phyloP scores from a whole-genome alignment of 2,113 vertebrate genomes.

The Eublepharis macularius region DNA sequence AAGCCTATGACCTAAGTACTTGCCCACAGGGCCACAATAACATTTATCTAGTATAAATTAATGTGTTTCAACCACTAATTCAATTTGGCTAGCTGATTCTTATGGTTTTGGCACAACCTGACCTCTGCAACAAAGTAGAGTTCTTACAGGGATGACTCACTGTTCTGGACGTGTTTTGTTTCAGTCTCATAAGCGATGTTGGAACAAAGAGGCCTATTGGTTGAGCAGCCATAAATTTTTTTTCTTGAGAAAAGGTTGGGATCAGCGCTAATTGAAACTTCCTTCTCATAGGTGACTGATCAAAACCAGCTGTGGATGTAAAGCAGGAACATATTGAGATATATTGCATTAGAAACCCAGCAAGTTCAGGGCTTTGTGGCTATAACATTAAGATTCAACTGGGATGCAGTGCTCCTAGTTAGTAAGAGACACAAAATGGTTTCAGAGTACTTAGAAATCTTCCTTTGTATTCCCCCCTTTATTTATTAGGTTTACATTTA shows the following conservation, averaged over 20 bases:
- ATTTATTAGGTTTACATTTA: background rate
- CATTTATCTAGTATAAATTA: conserved; percentile 82
- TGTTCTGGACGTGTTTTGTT: conserved; percentile 45
- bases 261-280: conserved; percentile 77
- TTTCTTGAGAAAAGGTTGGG: conserved; percentile 61
- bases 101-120: conserved; percentile 71
- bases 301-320: conserved; percentile 73
- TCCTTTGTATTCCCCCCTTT: background rate
- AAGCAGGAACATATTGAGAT: conserved; percentile 65
- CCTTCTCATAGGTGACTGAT: conserved; percentile 74
- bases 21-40: conserved; percentile 78
- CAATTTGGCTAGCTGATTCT: conserved; percentile 73
- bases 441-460: background rate
- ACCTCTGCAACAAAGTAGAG: conserved; percentile 63
- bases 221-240: conserved; percentile 64
- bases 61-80: conserved; percentile 76
- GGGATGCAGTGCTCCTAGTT: conserved; percentile 33
- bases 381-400: conserved; percentile 16
- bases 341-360: conserved; percentile 55
- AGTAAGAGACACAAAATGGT: conserved; percentile 19
- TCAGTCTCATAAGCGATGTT: conserved; percentile 31
- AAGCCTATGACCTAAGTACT: conserved; percentile 73
- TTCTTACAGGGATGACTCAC: conserved; percentile 66
- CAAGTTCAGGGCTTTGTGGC: conserved; percentile 51
- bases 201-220: conserved; percentile 66